A percentile compares a stretch with the other conserved stretches of the same genome.
phyloP scores from a whole-genome alignment of 1,140 invertebrate species.

The Berghia stephanieae region DNA sequence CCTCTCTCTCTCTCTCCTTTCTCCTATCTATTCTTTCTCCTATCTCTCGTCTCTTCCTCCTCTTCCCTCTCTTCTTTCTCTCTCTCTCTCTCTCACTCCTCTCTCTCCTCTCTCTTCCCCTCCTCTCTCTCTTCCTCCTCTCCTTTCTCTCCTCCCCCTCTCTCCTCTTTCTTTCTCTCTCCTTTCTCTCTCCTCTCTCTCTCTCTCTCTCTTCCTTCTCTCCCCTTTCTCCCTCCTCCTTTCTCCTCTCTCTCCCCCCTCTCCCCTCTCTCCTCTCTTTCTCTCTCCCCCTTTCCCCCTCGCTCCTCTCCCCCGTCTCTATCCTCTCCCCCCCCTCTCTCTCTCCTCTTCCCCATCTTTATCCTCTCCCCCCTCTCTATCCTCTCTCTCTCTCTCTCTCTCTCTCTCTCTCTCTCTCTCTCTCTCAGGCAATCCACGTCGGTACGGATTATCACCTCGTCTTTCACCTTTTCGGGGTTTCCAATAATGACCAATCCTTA shows the following conservation, averaged over 20 bases:
- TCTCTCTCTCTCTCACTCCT: neutral
- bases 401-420: slow-evolving; percentile 41
- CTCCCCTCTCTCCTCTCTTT: neutral
- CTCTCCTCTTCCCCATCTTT: slow-evolving; percentile 43
- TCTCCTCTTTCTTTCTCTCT: neutral
- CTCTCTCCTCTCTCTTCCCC: neutral
- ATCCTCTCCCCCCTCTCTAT: slow-evolving; percentile 42
- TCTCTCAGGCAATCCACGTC: neutral
- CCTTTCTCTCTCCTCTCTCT: neutral
- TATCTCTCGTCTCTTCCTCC: neutral
- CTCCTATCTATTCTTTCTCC: neutral
- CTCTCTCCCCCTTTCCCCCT: neutral
- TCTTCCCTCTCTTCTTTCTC: neutral
- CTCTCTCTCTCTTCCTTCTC: neutral
- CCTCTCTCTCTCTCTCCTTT: too few relatives aligned
- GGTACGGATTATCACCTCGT: too few relatives aligned
- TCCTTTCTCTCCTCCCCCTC: neutral
- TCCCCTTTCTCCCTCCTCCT: neutral
- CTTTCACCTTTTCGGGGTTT: too few relatives aligned
- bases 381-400: slow-evolving; percentile 44
- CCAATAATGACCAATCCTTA: too few relatives aligned
- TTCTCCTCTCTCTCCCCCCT: neutral
- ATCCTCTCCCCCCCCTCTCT: slow-evolving; percentile 47
- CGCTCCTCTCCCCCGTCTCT: slow-evolving; percentile 36
- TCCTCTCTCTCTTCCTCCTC: neutral